Base-by-base conservation (phyloP, 2,113 vertebrate genomes). In the Cinclus mexicanus region DNA sequence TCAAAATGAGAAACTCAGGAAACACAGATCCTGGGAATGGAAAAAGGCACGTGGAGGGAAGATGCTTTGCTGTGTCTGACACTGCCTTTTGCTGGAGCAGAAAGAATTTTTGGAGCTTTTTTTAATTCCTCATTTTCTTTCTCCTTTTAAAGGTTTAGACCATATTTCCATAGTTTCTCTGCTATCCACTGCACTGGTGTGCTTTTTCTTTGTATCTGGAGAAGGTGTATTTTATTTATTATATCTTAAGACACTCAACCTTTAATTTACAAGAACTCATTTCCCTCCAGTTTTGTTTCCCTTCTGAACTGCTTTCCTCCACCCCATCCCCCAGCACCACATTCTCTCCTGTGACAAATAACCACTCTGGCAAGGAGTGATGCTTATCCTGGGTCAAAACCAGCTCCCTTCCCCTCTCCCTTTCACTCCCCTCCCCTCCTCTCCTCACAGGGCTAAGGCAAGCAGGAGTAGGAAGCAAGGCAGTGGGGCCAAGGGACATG, bases 401-500 rank as follows among this genome's bases (percentile, higher is more conserved):
- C 46, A 46, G 56, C 69, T 74, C n/a, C n/a, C 25, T 33, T 60
- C 15, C 16, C 42, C 63, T 28, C 20, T 44, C 24, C 63, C 55
- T 24, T 37, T 55, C 14, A 1, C 31, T 83, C 28, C 44, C 13
- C 64, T 23, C 31, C 50, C 1, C 44, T 33, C 28, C 35, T n/a
- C 79, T 61, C n/a, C 22, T 59, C 6, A 1, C 55, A 4, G 5
- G 13, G 14, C 57, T 76, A 31, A 52, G 41, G 60, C 4, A 5
- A 53, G 59, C 8, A 3, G 67, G 35, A 76, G 35, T 11, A 10
- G 64, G 42, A 67, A 69, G 57, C 55, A 29, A 42, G 86, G 64
- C 31, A n/a, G 53, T 0, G 0, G 52, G 31, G n/a, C 14, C 5
- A 22, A 74, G 60, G 52, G 77, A 53, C 1, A 2, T 5, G 3